Conservation (phyloP, 2,888 invertebrate species). For the Nebria brevicollis region DNA sequence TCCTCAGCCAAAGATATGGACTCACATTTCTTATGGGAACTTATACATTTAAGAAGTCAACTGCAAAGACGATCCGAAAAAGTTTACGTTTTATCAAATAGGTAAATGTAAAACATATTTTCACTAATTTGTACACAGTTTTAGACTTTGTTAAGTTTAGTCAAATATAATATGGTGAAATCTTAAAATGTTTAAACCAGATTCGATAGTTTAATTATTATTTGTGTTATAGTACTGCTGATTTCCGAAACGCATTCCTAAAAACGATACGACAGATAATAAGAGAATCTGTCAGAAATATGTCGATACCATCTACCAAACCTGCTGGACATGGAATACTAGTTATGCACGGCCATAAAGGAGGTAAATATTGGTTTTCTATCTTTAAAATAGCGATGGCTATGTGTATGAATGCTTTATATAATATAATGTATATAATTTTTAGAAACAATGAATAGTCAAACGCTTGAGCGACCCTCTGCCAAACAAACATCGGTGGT, state of each 20-base stretch:
- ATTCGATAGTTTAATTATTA: neutral
- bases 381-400: neutral
- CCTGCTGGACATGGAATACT: conserved; percentile 64
- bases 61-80: conserved; percentile 94
- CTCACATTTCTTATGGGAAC: conserved; percentile 96
- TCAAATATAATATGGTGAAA: no score
- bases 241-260: conserved; percentile 96
- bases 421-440: neutral
- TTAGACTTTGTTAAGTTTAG: no score
- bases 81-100: conserved; percentile 95
- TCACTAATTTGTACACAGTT: neutral
- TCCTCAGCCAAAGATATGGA: conserved; percentile 95
- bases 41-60: conserved; percentile 94
- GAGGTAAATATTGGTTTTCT: conserved; percentile 42
- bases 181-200: neutral
- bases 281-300: conserved; percentile 95
- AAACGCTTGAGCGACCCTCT: conserved; percentile 70
- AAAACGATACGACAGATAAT: conserved; percentile 98
- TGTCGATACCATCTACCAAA: conserved; percentile 89
- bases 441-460: conserved; percentile 62
- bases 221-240: conserved; percentile 78
- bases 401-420: neutral
- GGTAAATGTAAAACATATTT: conserved; percentile 66
- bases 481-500: conserved; percentile 63
- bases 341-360: conserved; percentile 61